These are phyloP conservation scores for Drosophila lini DNA, from an alignment of 1,140 invertebrate genomes.

Conservation along the genomic window DNA sequence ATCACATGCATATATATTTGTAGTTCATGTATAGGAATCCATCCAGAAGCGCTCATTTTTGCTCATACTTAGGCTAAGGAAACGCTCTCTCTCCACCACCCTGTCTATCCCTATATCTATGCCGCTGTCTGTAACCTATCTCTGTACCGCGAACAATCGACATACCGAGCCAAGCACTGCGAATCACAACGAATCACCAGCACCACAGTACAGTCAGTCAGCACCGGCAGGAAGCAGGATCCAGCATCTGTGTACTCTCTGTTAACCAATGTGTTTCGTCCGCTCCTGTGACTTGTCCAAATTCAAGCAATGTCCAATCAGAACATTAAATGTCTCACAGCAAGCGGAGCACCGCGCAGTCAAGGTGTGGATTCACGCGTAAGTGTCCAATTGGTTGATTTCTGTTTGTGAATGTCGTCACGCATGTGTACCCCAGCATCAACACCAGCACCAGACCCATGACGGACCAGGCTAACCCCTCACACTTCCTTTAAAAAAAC, in stretches of 20 bases:
- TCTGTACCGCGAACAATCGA: constrained; percentile 48
- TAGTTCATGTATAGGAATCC: constrained; percentile 21
- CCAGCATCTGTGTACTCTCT: constrained; percentile 27
- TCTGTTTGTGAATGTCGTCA: constrained; percentile 42
- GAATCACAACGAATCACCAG: constrained; percentile 21
- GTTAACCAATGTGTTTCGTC: constrained; percentile 41
- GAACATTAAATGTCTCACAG: constrained; percentile 34
- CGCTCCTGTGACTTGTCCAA: constrained; percentile 37
- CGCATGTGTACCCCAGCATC: constrained; percentile 30
- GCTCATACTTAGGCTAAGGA: constrained; percentile 61
- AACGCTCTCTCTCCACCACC: constrained; percentile 32
- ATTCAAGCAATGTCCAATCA: constrained; percentile 21
- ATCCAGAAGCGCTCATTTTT: constrained; percentile 33
- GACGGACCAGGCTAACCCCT: neutral
- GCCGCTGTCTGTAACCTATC: constrained; percentile 40
- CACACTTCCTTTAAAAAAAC: constrained; percentile 5
- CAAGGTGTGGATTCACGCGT: constrained; percentile 33
- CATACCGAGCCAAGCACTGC: constrained; percentile 33
- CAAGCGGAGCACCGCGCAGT: constrained; percentile 14
- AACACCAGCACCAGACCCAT: constrained; percentile 19
- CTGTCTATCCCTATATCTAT: constrained; percentile 18
- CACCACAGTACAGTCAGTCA: constrained; percentile 34
- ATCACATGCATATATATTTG: constrained; percentile 13
- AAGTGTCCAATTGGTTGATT: constrained; percentile 47
- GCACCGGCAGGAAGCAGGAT: constrained; percentile 29